Evolutionary conservation across 1,140 invertebrate genomes (phyloP).

Genomic region (Heliconius nattereri): DNA sequence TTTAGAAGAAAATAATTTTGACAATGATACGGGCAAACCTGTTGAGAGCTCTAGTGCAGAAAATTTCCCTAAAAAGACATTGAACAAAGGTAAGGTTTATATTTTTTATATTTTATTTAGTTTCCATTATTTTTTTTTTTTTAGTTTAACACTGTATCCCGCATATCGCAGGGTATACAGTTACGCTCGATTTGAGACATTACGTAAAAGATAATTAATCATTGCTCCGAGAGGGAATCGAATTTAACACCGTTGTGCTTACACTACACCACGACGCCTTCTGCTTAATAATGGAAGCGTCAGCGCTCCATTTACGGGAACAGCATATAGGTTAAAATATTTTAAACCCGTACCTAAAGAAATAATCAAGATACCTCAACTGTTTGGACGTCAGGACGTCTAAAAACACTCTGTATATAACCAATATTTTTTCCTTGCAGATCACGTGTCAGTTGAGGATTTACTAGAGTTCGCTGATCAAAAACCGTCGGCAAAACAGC

Average conservation of each 20-base stretch:
- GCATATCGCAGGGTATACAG: too few relatives aligned
- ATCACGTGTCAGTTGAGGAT: constrained; percentile 96
- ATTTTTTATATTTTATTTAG: neutral
- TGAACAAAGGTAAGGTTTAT: constrained; percentile 32
- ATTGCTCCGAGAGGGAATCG: neutral
- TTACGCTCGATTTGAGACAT: too few relatives aligned
- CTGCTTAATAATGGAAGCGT: too few relatives aligned
- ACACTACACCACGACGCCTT: neutral
- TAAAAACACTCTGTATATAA: too few relatives aligned
- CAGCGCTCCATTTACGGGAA: too few relatives aligned
- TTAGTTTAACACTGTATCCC: too few relatives aligned
- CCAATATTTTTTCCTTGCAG: constrained; percentile 52
- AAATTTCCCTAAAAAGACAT: constrained; percentile 8
- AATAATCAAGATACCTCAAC: too few relatives aligned
- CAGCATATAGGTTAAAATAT: too few relatives aligned
- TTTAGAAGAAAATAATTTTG: constrained; percentile 14
- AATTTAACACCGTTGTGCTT: neutral
- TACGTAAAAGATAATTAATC: too few relatives aligned
- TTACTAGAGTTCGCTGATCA: constrained; percentile 94
- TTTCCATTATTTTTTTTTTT: too few relatives aligned
- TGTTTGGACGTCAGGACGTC: too few relatives aligned
- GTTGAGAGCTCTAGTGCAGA: constrained; percentile 17
- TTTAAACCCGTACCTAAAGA: too few relatives aligned
- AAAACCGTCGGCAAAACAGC: constrained; percentile 90
- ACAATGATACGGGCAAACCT: constrained; percentile 5